phyloP scores from a whole-genome alignment of 1,140 invertebrate species.

The Heliconius hermathena region DNA sequence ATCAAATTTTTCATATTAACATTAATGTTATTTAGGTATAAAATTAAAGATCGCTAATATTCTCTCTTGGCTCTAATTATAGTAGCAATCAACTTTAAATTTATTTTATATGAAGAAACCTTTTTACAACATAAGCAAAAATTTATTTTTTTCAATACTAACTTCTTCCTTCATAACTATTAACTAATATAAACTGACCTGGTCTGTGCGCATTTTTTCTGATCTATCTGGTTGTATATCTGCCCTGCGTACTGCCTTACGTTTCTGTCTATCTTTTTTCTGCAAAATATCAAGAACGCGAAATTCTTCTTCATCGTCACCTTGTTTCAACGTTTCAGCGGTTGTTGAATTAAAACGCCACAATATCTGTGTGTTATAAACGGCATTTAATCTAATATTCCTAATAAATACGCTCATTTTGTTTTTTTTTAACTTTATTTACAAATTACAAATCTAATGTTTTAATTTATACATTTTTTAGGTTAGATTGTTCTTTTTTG shows the following conservation, averaged over 20 bases:
- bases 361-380: constrained; percentile 57
- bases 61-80: too few species aligned
- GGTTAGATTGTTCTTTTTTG: constrained; percentile 40
- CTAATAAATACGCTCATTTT: constrained; percentile 71
- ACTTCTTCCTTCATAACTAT: background rate
- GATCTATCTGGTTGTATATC: constrained; percentile 71
- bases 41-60: too few species aligned
- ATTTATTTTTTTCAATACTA: background rate
- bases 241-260: constrained; percentile 47
- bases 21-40: too few species aligned
- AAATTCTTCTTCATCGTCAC: constrained; percentile 74
- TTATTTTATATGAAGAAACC: too few species aligned
- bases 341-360: constrained; percentile 67
- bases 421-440: constrained; percentile 31
- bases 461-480: constrained; percentile 47
- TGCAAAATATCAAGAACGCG: constrained; percentile 75
- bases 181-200: constrained; percentile 55
- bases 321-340: constrained; percentile 55
- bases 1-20: too few species aligned
- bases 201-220: constrained; percentile 69
- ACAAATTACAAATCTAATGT: constrained; percentile 29
- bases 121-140: too few species aligned
- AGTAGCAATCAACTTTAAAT: too few species aligned
- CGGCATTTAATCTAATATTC: constrained; percentile 48
- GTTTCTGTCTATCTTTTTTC: constrained; percentile 59